Evolutionary conservation across 2,797 vertebrate genomes (phyloP).

Genomic region (Tamandua tetradactyla): DNA sequence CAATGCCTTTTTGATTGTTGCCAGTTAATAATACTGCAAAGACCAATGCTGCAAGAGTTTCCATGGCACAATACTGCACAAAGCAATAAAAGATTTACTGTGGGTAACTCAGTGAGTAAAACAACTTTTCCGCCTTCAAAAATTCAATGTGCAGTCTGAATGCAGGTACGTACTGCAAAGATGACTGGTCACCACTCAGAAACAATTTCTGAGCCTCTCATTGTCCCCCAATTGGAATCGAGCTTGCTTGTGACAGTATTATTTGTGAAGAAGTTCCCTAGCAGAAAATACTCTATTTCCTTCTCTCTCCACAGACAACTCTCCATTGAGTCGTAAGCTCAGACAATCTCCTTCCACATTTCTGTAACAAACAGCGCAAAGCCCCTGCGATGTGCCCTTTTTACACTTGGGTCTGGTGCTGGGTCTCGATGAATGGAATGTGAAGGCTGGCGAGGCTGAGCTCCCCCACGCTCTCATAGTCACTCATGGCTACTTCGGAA

Average conservation of each 20-base stretch:
- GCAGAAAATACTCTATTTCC: constrained; percentile 69
- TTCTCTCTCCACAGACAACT: constrained; percentile 46
- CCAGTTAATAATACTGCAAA: constrained; percentile 76
- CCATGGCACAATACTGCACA: constrained; percentile 69
- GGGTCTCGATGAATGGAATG: constrained; percentile 88
- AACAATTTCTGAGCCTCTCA: constrained; percentile 70
- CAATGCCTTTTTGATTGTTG: constrained; percentile 46
- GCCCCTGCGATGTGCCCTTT: constrained; percentile 73
- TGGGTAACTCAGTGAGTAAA: constrained; percentile 14
- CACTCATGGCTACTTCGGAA: constrained; percentile 90
- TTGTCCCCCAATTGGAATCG: constrained; percentile 24
- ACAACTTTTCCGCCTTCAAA: constrained; percentile 42
- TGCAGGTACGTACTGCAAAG: constrained; percentile 72
- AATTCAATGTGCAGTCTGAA: constrained; percentile 70
- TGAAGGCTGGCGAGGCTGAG: constrained; percentile 86
- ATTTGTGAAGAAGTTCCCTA: constrained; percentile 76
- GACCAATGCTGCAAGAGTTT: constrained; percentile 76
- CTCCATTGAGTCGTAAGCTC: constrained; percentile 67
- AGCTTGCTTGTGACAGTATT: constrained; percentile 76
- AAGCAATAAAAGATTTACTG: constrained; percentile 1
- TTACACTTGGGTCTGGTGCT: constrained; percentile 98
- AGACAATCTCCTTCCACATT: constrained; percentile 71
- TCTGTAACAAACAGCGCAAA: constrained; percentile 70
- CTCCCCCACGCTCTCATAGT: constrained; percentile 93
- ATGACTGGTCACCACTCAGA: constrained; percentile 55